phyloP scores from a whole-genome alignment of 30 jellyfish, hydroid and myxozoan genomes.

The Hydractinia symbiolongicarpus region DNA sequence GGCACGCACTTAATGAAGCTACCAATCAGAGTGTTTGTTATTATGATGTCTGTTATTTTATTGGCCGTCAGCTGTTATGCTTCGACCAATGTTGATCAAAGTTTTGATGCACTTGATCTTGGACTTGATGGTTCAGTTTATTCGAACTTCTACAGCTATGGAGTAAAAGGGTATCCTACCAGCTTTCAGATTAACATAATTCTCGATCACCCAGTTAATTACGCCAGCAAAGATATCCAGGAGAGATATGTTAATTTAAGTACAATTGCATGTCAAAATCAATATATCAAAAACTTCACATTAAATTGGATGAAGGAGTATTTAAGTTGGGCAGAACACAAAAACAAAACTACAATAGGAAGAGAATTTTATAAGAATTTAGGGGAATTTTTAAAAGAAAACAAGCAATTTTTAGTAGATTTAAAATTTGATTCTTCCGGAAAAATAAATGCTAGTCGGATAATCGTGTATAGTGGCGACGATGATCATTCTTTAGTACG shows the following conservation, averaged over 20 bases:
- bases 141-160: constrained; percentile 34
- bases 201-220: constrained; percentile 33
- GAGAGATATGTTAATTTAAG: constrained; percentile 32
- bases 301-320: constrained; percentile 47
- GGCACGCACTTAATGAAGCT: constrained; percentile 58
- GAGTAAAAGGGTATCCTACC: constrained; percentile 30
- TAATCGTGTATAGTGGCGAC: constrained; percentile 45
- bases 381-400: constrained; percentile 19
- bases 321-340: constrained; percentile 39
- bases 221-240: constrained; percentile 38
- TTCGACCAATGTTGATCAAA: constrained; percentile 56
- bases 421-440: constrained; percentile 34
- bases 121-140: constrained; percentile 72
- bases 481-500: constrained; percentile 32
- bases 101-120: constrained; percentile 65
- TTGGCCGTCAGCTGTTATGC: constrained; percentile 60
- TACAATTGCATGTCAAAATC: background rate
- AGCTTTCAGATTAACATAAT: constrained; percentile 46
- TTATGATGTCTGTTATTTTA: constrained; percentile 27
- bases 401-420: constrained; percentile 22
- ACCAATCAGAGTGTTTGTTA: constrained; percentile 43
- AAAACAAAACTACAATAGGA: constrained; percentile 26
- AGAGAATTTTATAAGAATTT: constrained; percentile 29
- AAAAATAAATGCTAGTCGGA: constrained; percentile 66
- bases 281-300: background rate